phyloP scores from a whole-genome alignment of 2,888 invertebrate genomes.

The Ctena decussata region DNA sequence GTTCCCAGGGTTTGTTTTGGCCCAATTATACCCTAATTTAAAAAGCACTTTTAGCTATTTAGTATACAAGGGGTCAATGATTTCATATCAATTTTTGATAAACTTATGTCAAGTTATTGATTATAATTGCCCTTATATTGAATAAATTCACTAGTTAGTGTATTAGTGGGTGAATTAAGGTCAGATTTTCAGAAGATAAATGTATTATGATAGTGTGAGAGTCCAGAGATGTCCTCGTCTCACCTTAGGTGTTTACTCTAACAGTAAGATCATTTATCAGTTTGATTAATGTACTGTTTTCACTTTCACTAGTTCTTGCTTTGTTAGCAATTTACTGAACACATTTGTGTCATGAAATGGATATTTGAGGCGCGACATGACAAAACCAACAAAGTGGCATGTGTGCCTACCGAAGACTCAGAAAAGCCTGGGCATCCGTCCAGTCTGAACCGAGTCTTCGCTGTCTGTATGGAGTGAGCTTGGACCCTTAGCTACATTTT shows the following conservation, averaged over 20 bases:
- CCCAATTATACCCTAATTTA: too few relatives aligned
- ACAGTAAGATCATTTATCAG: neutral
- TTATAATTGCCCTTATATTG: neutral
- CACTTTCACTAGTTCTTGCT: neutral
- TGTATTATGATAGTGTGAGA: neutral
- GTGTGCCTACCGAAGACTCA: too few relatives aligned
- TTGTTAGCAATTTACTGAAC: too few relatives aligned
- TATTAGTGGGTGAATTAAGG: neutral
- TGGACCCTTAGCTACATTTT: too few relatives aligned
- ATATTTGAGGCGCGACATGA: too few relatives aligned
- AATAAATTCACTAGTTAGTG: neutral
- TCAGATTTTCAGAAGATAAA: neutral
- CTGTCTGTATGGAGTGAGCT: too few relatives aligned
- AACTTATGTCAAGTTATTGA: conserved; percentile 7
- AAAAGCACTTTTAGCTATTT: too few relatives aligned
- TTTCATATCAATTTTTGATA: conserved; percentile 5
- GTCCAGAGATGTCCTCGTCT: neutral
- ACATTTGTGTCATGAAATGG: too few relatives aligned
- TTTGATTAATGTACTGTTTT: conserved; percentile 5
- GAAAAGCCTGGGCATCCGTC: too few relatives aligned
- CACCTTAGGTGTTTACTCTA: neutral
- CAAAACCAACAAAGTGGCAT: too few relatives aligned
- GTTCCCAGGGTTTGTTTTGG: too few relatives aligned
- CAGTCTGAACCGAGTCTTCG: too few relatives aligned
- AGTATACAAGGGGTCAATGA: conserved; percentile 2